Conservation (phyloP, 2,797 vertebrate genomes). For the Pelodytes ibericus region DNA sequence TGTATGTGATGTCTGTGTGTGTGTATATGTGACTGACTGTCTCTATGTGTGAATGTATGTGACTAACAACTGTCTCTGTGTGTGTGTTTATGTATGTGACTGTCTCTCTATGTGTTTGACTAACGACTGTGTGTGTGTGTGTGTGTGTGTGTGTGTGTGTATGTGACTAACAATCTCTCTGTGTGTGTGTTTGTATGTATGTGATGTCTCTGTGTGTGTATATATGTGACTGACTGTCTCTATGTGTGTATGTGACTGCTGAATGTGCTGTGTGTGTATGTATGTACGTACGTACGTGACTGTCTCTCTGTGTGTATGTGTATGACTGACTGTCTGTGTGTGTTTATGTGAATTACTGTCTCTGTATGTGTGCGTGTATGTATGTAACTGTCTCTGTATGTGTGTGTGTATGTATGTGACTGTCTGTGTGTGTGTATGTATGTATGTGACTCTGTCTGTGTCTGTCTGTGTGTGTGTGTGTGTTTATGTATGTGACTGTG, state of each 20-base stretch:
- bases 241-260: background rate
- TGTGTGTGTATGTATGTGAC: background rate
- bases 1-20: too few species aligned
- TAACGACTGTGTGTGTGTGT: too few species aligned
- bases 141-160: too few species aligned
- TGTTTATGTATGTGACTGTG: background rate
- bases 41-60: too few species aligned
- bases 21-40: too few species aligned
- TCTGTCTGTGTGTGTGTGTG: background rate
- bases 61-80: too few species aligned
- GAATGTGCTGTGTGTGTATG: background rate
- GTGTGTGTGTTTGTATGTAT: too few species aligned
- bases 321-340: background rate
- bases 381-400: background rate
- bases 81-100: too few species aligned
- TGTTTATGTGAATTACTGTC: background rate
- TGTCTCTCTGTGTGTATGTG: background rate
- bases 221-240: too few species aligned
- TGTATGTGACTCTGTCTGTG: background rate
- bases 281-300: background rate
- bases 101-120: too few species aligned
- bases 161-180: too few species aligned
- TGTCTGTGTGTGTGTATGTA: background rate
- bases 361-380: background rate
- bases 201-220: too few species aligned